Conservation (phyloP, 2,888 invertebrate genomes). For the Alitta virens region DNA sequence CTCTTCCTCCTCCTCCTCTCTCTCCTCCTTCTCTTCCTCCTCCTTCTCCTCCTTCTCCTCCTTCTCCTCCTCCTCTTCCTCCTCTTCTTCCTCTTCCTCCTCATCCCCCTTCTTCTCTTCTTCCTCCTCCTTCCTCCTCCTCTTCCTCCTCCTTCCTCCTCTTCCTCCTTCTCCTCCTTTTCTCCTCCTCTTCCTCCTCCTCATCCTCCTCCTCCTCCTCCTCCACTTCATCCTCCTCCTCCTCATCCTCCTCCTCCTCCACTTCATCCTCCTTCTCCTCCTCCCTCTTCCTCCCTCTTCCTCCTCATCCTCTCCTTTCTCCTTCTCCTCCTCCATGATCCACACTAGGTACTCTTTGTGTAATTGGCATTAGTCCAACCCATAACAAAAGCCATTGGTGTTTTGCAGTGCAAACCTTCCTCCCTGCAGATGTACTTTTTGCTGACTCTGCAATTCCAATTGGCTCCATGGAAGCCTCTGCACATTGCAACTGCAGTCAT, state of each 20-base stretch:
- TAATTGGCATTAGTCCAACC: neutral
- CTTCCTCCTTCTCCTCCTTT: neutral
- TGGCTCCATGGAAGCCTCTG: too few relatives aligned
- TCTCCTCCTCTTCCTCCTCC: neutral
- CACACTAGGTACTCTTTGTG: neutral
- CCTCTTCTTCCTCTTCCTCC: neutral
- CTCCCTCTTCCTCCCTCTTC: neutral
- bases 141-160: neutral
- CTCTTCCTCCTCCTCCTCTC: neutral
- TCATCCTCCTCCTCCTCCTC: too few relatives aligned
- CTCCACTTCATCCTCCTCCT: too few relatives aligned
- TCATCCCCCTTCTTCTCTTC: too few relatives aligned
- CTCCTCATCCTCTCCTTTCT: too few relatives aligned
- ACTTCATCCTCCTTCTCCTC: neutral
- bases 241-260: too few relatives aligned
- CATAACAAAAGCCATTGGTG: neutral
- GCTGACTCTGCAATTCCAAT: too few relatives aligned
- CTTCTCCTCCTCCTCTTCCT: neutral
- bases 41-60: neutral
- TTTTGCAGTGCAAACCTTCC: neutral
- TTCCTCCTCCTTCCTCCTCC: neutral
- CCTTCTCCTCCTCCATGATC: neutral
- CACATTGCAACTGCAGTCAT: too few relatives aligned
- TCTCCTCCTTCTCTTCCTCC: neutral
- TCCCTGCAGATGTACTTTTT: neutral